A percentile compares a stretch with the other conserved stretches of the same genome.
These are phyloP conservation scores for Anthophora plumipes DNA, from an alignment of 2,888 invertebrate genomes.

Conservation along the genomic window DNA sequence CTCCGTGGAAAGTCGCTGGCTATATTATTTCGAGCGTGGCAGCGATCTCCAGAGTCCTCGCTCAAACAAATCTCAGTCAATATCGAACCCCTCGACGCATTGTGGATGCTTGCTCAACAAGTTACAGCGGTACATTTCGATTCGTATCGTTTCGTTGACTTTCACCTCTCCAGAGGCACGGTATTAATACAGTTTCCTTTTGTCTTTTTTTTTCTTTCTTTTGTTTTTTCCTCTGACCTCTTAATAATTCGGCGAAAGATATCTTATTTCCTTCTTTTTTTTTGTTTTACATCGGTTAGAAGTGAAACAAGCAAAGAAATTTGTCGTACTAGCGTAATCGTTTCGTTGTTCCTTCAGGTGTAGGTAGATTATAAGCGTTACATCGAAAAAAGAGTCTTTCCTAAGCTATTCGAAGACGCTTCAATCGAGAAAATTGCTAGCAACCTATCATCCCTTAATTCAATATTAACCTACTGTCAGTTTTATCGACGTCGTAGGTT, in stretches of 20 bases:
- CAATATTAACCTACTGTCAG: not conserved
- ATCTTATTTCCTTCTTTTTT: not conserved
- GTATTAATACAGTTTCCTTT: not conserved
- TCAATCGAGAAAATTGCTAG: constrained; percentile 25
- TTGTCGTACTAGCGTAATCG: constrained; percentile 12
- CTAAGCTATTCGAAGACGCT: not conserved
- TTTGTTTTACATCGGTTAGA: constrained; percentile 14
- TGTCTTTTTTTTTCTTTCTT: not conserved
- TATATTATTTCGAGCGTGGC: constrained; percentile 6
- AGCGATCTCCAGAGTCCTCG: constrained; percentile 35
- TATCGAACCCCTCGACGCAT: constrained; percentile 30
- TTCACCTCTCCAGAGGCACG: not conserved
- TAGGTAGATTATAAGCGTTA: not conserved
- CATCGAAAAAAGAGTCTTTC: not conserved
- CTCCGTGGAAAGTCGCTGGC: not conserved
- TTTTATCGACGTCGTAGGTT: too few species aligned
- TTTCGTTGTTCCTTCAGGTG: constrained; percentile 21
- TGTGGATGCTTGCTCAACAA: constrained; percentile 50
- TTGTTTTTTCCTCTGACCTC: not conserved
- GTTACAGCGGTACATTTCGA: constrained; percentile 29
- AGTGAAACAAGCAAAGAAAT: constrained; percentile 22
- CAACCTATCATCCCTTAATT: not conserved
- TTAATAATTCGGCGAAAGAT: not conserved
- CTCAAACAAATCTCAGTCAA: constrained; percentile 45
- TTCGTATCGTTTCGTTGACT: constrained; percentile 15